Conservation (phyloP, 2,113 vertebrate species). For the Riparia riparia region DNA sequence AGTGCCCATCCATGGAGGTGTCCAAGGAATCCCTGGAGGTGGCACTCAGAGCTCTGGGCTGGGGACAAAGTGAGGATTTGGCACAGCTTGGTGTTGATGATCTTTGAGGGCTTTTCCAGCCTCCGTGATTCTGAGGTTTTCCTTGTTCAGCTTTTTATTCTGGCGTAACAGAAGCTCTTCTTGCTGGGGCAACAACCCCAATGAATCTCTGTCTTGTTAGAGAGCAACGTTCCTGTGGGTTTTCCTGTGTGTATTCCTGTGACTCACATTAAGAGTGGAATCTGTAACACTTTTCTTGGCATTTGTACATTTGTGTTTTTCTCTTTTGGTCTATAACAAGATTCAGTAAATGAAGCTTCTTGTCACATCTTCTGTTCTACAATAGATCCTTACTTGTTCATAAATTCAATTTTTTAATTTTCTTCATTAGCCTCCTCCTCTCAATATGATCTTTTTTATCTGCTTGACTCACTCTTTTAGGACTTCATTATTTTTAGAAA, state of each 20-base stretch:
- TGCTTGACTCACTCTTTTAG: not conserved
- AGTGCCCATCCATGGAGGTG: not conserved
- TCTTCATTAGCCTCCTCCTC: not conserved
- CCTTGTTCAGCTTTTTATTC: not conserved
- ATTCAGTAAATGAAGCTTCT: not conserved
- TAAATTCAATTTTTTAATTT: not conserved
- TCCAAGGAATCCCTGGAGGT: not conserved
- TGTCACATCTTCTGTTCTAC: not conserved
- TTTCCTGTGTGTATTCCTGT: not conserved
- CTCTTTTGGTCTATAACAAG: not conserved
- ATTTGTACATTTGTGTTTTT: not conserved
- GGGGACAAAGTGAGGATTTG: fast-evolving
- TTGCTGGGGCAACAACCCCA: not conserved
- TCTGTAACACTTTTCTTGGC: not conserved
- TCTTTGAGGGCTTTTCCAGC: not conserved
- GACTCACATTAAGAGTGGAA: not conserved
- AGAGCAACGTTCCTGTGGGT: not conserved
- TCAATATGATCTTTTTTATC: not conserved
- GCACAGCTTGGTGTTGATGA: not conserved
- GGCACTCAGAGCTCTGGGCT: not conserved
- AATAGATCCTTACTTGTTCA: not conserved
- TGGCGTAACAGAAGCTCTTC: not conserved
- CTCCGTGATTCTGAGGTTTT: not conserved
- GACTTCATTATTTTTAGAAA: slow-evolving; percentile 49
- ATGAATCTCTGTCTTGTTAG: not conserved